A percentile compares a stretch with the other conserved stretches of the same genome.
These are phyloP conservation scores for Ormyrus pomaceus DNA, from an alignment of 2,888 invertebrate species.

Conservation along the genomic window DNA sequence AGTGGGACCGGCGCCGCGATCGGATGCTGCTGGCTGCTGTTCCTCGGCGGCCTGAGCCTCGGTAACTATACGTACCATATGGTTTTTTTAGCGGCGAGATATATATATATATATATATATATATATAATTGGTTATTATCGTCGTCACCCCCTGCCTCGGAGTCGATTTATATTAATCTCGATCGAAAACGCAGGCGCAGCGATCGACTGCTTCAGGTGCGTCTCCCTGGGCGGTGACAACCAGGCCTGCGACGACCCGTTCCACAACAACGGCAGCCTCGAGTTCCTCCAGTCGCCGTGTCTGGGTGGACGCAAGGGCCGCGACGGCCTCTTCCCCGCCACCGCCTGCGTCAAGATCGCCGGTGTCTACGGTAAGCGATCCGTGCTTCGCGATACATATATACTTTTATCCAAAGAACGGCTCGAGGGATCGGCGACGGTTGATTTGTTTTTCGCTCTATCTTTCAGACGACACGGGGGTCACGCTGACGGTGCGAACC, in stretches of 20 bases:
- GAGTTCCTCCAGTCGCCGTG: constrained; percentile 93
- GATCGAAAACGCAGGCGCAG: constrained; percentile 74
- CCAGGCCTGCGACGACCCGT: constrained; percentile 95
- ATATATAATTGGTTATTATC: not conserved
- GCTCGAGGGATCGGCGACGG: too few species aligned
- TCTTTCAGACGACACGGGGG: constrained; percentile 84
- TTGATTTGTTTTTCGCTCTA: too few species aligned
- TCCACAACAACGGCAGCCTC: constrained; percentile 92
- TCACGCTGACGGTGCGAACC: constrained; percentile 90
- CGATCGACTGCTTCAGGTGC: constrained; percentile 98
- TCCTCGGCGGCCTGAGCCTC: constrained; percentile 3
- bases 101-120: not conserved
- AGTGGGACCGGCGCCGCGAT: constrained; percentile 10
- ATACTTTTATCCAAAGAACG: too few species aligned
- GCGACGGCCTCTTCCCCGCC: constrained; percentile 96
- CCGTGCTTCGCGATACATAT: too few species aligned
- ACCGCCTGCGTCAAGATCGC: constrained; percentile 97
- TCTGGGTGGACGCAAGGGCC: constrained; percentile 94
- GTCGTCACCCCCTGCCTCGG: too few species aligned
- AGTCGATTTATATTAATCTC: too few species aligned
- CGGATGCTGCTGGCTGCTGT: constrained; percentile 21
- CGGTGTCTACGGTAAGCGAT: constrained; percentile 89
- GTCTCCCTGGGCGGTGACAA: constrained; percentile 93
- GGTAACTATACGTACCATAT: not conserved
- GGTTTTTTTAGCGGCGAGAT: not conserved